Evolutionary conservation across 2,888 invertebrate genomes (phyloP).

Genomic region (Andrena minutula): DNA sequence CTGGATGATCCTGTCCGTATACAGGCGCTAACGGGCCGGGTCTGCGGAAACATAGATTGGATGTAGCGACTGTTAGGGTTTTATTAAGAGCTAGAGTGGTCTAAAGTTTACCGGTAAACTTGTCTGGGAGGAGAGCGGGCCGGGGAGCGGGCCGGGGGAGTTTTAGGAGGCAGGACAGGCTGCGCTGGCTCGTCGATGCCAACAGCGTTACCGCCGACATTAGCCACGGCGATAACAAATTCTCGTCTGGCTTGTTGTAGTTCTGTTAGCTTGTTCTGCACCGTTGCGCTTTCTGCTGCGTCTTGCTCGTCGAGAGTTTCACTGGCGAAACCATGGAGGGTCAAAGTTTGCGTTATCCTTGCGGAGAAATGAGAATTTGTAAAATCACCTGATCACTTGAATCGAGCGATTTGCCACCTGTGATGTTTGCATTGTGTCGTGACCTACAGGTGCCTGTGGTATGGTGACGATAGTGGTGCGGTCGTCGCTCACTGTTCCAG

Average conservation of each 20-base stretch:
- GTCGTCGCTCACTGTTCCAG: slow-evolving; percentile 71
- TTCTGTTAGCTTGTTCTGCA: slow-evolving; percentile 74
- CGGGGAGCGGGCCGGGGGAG: not conserved
- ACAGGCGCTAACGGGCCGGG: slow-evolving; percentile 64
- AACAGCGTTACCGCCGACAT: slow-evolving; percentile 75
- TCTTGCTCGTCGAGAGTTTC: slow-evolving; percentile 76
- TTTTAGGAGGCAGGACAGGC: not conserved
- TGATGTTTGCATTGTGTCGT: not conserved
- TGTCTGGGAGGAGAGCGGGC: slow-evolving; percentile 2
- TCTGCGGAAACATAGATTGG: slow-evolving; percentile 13
- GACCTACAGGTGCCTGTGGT: slow-evolving; percentile 44
- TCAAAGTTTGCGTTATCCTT: not conserved
- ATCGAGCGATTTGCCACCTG: slow-evolving; percentile 73
- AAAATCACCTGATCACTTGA: slow-evolving; percentile 70
- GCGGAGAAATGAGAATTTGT: not conserved
- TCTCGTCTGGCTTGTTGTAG: slow-evolving; percentile 80
- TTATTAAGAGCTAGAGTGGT: not conserved
- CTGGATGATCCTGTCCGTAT: slow-evolving; percentile 73
- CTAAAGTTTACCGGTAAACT: slow-evolving; percentile 30
- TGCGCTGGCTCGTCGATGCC: slow-evolving; percentile 61
- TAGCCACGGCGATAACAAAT: slow-evolving; percentile 79
- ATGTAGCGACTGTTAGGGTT: not conserved
- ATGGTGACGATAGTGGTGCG: slow-evolving; percentile 77
- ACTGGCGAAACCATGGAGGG: slow-evolving; percentile 30
- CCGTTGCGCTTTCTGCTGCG: slow-evolving; percentile 70